These are phyloP conservation scores for Blastobasis lacticolella DNA, from an alignment of 2,888 invertebrate species.

Conservation along the genomic window DNA sequence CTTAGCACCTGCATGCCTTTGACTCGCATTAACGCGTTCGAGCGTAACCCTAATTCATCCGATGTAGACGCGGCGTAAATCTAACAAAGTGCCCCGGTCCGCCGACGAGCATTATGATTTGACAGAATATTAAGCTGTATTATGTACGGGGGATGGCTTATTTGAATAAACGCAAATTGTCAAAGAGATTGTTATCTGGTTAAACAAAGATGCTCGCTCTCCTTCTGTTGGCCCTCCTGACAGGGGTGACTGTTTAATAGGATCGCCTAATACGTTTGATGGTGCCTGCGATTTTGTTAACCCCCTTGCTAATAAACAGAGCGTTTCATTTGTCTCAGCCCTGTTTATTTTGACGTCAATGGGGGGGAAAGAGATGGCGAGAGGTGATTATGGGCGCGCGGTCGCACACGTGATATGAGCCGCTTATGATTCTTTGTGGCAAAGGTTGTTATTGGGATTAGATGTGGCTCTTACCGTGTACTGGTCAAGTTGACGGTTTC, in stretches of 20 bases:
- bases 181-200: slow-evolving; percentile 72
- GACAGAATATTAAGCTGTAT: slow-evolving; percentile 52
- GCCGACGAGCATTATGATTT: slow-evolving; percentile 30
- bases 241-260: slow-evolving; percentile 60
- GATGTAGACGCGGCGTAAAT: slow-evolving; percentile 7
- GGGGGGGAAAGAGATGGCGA: slow-evolving; percentile 18
- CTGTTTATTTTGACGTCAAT: slow-evolving; percentile 8
- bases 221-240: slow-evolving; percentile 64
- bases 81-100: slow-evolving; percentile 18
- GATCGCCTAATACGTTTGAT: slow-evolving; percentile 69
- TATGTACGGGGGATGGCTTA: slow-evolving; percentile 62
- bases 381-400: slow-evolving; percentile 39
- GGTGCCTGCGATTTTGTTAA: slow-evolving; percentile 55
- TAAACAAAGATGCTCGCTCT: slow-evolving; percentile 69
- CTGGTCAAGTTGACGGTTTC: too few species aligned
- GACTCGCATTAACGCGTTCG: slow-evolving; percentile 12
- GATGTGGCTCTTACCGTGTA: not conserved
- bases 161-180: slow-evolving; percentile 74
- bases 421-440: slow-evolving; percentile 42
- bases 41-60: slow-evolving; percentile 20
- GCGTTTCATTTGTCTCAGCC: slow-evolving; percentile 31
- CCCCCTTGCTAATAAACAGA: slow-evolving; percentile 60
- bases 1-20: slow-evolving; percentile 3
- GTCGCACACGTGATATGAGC: slow-evolving; percentile 43
- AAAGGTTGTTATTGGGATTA: slow-evolving; percentile 20